A percentile compares a stretch with the other conserved stretches of the same genome.
Evolutionary conservation across 1,140 invertebrate genomes (phyloP).

Genomic region (Danaus plexippus): DNA sequence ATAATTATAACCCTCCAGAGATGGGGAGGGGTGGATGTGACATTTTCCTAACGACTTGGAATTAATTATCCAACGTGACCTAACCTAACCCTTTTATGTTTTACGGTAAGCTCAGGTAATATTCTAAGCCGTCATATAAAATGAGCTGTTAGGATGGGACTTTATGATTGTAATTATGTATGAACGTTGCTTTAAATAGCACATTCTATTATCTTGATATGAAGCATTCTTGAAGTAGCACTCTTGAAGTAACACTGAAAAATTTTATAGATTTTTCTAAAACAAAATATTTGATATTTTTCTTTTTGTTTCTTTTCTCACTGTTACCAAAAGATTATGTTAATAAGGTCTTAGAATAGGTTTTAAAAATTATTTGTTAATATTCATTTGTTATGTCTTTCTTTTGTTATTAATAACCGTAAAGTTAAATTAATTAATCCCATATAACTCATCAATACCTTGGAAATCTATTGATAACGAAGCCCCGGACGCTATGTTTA

Average conservation of each 20-base stretch:
- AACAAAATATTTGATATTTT: too few relatives aligned
- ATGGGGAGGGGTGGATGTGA: conserved; percentile 11
- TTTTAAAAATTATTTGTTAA: too few relatives aligned
- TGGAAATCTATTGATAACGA: conserved; percentile 16
- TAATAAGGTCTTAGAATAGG: too few relatives aligned
- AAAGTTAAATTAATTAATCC: conserved; percentile 13
- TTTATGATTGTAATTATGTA: conserved; percentile 1
- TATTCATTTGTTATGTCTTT: too few relatives aligned
- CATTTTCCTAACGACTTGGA: conserved; percentile 24
- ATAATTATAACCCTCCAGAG: conserved; percentile 29
- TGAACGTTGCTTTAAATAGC: conserved; percentile 3
- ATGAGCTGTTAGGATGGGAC: conserved; percentile 12
- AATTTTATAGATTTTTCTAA: too few relatives aligned
- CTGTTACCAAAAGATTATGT: too few relatives aligned
- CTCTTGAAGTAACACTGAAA: conserved; percentile 1
- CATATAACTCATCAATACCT: conserved; percentile 23
- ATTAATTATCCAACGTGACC: conserved; percentile 32
- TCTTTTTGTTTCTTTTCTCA: too few relatives aligned
- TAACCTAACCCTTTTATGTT: conserved; percentile 33
- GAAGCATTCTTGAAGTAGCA: conserved; percentile 4
- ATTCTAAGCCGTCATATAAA: conserved; percentile 12
- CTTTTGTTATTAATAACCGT: too few relatives aligned
- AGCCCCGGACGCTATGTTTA: conserved; percentile 16
- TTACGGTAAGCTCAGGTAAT: conserved; percentile 12
- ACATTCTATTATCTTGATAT: conserved; percentile 2